Evolutionary conservation across 2,113 vertebrate species (phyloP), one percentile per base, ranked within the genome.

Genomic region (Garra rufa): DNA sequence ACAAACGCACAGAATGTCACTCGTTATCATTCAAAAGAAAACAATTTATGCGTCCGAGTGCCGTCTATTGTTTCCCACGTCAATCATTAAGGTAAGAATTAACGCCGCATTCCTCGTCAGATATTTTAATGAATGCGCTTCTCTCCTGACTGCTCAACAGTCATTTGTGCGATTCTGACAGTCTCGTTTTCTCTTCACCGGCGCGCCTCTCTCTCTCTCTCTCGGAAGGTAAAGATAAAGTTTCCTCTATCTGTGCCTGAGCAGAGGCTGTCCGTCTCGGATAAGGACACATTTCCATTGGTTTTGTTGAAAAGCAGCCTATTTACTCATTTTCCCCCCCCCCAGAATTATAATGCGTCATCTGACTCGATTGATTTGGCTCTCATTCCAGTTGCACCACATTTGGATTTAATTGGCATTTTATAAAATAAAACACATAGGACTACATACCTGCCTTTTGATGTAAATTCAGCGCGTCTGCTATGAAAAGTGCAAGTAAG

Each of bases 1-100:
- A 34, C 30, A 77, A 59, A 77, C 17, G 19, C 26, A 69, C 76
- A 8, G 57, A 55, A 52, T 50, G 74, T 85, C 71, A 75, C 44
- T 85, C 67, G 85, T 85, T 87, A 46, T 48, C 30, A 77, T 81
- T 61, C 77, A 80, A 88, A 86, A 90, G 82, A 44, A 63, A 82
- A 75, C 81, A 86, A 90, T 88, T 81, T 87, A 50, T 14, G n/a
- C 11, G 46, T 38, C 19, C 46, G 38, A 50, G 57, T 48, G 19
- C 9, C 14, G 50, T 76, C 75, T 73, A 69, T 67, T 70, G 80
- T 76, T 85, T 24, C 26, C 63, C 24, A 76, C 17, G 80, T 67
- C 82, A 78, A 52, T 88, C 84, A 83, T 83, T 84, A 83, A 86
- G 80, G 77, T 85, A 15, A 74, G 85, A 84, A 88, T 88, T 87